Conservation (phyloP, 2,113 vertebrate species). For the Odontophorus gujanensis region DNA sequence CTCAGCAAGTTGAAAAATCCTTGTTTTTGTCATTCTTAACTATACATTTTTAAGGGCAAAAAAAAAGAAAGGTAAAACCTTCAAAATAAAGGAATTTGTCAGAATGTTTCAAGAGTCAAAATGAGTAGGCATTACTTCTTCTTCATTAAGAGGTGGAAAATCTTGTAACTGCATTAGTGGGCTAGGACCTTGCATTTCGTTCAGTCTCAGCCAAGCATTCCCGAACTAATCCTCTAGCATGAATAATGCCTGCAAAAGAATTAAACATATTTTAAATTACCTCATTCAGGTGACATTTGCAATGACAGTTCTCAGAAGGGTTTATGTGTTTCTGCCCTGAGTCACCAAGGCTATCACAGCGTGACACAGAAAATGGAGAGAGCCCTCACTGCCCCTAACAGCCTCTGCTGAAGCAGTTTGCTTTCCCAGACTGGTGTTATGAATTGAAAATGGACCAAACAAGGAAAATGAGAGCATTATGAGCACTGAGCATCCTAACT, state of each 20-base stretch:
- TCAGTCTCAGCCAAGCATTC: conserved; percentile 98
- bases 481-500: neutral
- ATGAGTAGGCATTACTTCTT: conserved; percentile 32
- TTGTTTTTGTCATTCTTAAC: conserved; percentile 50
- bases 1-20: conserved; percentile 56
- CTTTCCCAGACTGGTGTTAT: neutral
- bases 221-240: conserved; percentile 94
- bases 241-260: conserved; percentile 90
- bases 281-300: neutral
- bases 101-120: conserved; percentile 54
- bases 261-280: neutral
- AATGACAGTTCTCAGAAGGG: neutral
- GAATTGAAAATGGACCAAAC: neutral
- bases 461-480: neutral
- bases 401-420: neutral
- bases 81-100: conserved; percentile 54
- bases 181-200: conserved; percentile 94
- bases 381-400: neutral
- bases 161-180: neutral
- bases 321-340: neutral
- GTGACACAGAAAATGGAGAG: neutral
- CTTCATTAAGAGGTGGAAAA: conserved; percentile 31
- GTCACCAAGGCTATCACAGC: neutral
- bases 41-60: conserved; percentile 59
- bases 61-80: conserved; percentile 15